A percentile compares a stretch with the other conserved stretches of the same genome.
These are phyloP conservation scores for Mus pahari DNA, from an alignment of 2,113 vertebrate genomes.

Conservation along the genomic window DNA sequence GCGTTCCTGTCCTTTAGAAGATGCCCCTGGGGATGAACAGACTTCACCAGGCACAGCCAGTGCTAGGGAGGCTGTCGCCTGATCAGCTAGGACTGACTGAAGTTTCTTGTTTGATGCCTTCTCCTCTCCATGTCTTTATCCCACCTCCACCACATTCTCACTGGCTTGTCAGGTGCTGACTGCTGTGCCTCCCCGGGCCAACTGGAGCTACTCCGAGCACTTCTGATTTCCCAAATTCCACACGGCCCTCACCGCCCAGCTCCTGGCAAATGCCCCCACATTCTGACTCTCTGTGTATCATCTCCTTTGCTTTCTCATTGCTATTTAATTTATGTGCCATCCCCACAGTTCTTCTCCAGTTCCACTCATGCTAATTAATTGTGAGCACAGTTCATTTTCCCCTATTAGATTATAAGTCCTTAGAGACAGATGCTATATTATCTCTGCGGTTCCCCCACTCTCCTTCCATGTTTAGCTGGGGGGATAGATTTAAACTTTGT, in stretches of 20 bases:
- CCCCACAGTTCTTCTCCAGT: conserved; percentile 62
- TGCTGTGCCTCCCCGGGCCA: background rate
- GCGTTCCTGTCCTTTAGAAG: background rate
- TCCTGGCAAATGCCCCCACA: background rate
- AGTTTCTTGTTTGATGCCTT: background rate
- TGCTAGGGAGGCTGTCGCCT: background rate
- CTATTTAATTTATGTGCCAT: conserved; percentile 58
- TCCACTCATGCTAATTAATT: conserved; percentile 70
- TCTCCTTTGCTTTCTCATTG: conserved; percentile 9
- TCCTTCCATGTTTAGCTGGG: background rate
- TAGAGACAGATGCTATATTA: conserved; percentile 47
- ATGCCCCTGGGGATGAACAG: background rate
- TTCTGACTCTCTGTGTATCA: background rate
- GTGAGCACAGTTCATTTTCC: conserved; percentile 61
- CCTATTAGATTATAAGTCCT: conserved; percentile 66
- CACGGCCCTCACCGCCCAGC: background rate
- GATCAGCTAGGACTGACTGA: background rate
- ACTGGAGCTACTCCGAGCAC: background rate
- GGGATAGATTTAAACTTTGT: background rate
- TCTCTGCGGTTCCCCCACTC: background rate
- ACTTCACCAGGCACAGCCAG: background rate
- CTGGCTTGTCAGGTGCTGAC: background rate
- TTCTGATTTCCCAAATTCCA: background rate
- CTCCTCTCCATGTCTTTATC: background rate
- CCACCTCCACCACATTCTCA: background rate